Percentiles rank a stretch among this genome's conserved stretches.
These are phyloP conservation scores for Amyelois transitella DNA, from an alignment of 1,140 invertebrate genomes.

Conservation along the genomic window DNA sequence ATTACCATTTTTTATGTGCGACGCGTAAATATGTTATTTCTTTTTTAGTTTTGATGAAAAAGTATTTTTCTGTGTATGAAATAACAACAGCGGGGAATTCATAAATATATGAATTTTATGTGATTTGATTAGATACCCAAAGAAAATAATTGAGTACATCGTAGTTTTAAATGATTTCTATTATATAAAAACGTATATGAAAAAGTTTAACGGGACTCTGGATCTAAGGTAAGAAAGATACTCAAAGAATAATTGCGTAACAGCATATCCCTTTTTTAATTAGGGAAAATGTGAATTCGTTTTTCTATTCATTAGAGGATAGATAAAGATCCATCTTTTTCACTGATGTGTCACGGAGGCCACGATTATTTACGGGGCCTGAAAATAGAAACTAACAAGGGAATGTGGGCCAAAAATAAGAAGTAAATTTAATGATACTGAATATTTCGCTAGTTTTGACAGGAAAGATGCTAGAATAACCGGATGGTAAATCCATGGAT, in stretches of 20 bases:
- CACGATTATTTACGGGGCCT: neutral
- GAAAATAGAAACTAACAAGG: neutral
- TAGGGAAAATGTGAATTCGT: neutral
- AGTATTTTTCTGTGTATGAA: neutral
- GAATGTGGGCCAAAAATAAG: too few species aligned
- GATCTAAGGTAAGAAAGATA: too few species aligned
- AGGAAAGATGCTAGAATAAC: too few species aligned
- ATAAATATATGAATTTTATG: too few species aligned
- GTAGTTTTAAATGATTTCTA: too few species aligned
- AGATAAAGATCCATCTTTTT: neutral
- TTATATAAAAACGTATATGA: too few species aligned
- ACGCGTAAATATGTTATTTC: neutral
- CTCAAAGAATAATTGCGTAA: neutral
- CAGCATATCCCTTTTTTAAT: neutral
- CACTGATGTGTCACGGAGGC: neutral
- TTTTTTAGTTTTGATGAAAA: neutral
- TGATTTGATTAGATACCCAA: too few species aligned
- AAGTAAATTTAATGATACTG: too few species aligned
- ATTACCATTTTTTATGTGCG: neutral
- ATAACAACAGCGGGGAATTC: neutral
- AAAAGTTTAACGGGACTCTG: too few species aligned
- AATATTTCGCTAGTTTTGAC: too few species aligned
- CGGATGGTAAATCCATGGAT: too few species aligned
- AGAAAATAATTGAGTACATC: too few species aligned
- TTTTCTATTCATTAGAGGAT: neutral